Conservation (phyloP, 2,888 invertebrate species). For the Thymelicus sylvestris region DNA sequence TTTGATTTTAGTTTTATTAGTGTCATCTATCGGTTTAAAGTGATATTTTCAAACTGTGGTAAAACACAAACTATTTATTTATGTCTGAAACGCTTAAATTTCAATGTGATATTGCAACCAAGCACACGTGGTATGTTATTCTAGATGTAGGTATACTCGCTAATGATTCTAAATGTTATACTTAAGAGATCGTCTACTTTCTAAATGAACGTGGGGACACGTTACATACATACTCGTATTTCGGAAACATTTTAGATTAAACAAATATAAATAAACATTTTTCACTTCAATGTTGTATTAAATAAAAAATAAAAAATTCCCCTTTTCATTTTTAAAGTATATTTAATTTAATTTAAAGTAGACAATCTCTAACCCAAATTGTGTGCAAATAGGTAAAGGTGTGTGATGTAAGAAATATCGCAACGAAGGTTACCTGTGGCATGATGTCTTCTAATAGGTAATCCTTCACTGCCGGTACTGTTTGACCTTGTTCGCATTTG, state of each 20-base stretch:
- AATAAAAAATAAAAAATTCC: too few species aligned
- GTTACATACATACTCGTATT: too few species aligned
- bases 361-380: too few species aligned
- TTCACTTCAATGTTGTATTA: too few species aligned
- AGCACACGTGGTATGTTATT: conserved; percentile 3
- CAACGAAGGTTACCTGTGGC: conserved; percentile 70
- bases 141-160: too few species aligned
- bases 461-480: conserved; percentile 84
- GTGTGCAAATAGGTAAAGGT: conserved; percentile 11
- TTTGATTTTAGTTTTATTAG: conserved; percentile 9
- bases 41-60: background rate
- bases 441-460: conserved; percentile 84
- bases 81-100: conserved; percentile 8
- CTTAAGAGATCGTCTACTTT: background rate
- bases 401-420: background rate
- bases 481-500: conserved; percentile 84
- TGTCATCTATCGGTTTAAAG: conserved; percentile 41
- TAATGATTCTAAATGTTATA: background rate
- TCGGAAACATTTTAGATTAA: too few species aligned
- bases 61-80: background rate
- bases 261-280: too few species aligned
- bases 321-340: too few species aligned
- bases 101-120: conserved; percentile 17
- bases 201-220: too few species aligned
- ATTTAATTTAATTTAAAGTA: too few species aligned